Evolutionary conservation across 2,797 vertebrate species (phyloP).

Genomic region (Phyllotis vaccarum): DNA sequence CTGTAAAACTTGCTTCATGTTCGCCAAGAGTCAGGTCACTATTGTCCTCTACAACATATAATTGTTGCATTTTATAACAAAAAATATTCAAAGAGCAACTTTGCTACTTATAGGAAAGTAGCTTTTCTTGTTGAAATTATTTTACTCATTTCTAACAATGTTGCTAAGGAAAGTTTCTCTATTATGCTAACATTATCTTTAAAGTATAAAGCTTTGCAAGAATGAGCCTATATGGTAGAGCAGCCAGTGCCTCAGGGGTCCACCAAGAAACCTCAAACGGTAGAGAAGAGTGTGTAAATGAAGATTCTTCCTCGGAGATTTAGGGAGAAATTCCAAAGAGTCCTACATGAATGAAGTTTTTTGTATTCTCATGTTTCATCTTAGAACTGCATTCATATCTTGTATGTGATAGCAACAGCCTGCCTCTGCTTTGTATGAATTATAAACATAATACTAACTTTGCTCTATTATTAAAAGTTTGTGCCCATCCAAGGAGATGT

Average conservation of each 20-base stretch:
- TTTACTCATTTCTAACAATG: conserved; percentile 54
- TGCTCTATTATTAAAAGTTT: background rate
- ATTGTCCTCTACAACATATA: background rate
- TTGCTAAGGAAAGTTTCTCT: background rate
- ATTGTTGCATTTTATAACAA: background rate
- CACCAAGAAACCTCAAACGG: background rate
- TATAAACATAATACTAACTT: background rate
- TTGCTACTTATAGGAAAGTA: background rate
- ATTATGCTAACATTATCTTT: background rate
- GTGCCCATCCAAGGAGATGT: background rate
- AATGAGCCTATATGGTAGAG: background rate
- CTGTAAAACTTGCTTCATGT: background rate
- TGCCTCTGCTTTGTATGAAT: background rate
- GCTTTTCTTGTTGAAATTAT: background rate
- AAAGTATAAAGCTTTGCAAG: background rate
- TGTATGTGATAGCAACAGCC: background rate
- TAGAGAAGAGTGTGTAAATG: background rate
- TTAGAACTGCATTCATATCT: conserved; percentile 13
- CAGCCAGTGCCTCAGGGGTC: background rate
- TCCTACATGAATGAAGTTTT: background rate
- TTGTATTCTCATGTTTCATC: background rate
- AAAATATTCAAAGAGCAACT: background rate
- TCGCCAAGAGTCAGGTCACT: background rate
- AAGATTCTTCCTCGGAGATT: background rate
- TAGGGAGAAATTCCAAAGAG: background rate